phyloP scores from a whole-genome alignment of 2,113 vertebrate species.

The Symphodus melops region DNA sequence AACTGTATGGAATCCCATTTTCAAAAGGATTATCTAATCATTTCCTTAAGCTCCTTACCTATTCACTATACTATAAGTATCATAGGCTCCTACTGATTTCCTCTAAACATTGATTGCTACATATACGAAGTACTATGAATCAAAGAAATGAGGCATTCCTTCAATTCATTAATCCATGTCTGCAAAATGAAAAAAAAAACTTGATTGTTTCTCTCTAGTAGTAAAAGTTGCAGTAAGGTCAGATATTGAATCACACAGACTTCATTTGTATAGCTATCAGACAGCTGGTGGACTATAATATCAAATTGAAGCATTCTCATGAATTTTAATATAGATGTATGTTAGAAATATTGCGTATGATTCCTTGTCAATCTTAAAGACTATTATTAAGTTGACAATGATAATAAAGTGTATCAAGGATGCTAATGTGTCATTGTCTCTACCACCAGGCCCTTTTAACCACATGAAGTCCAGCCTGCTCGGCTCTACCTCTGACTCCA shows the following conservation, averaged over 20 bases:
- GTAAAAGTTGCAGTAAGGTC: too few relatives aligned
- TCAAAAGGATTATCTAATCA: too few relatives aligned
- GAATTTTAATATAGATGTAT: not conserved
- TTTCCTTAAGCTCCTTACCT: too few relatives aligned
- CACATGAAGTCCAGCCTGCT: slow-evolving; percentile 97
- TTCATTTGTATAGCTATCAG: not conserved
- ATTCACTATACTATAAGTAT: too few relatives aligned
- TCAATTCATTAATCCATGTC: too few relatives aligned
- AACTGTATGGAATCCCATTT: too few relatives aligned
- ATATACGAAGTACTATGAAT: too few relatives aligned
- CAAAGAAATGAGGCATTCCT: too few relatives aligned
- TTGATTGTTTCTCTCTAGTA: too few relatives aligned
- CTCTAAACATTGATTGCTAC: too few relatives aligned
- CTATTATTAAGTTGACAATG: not conserved
- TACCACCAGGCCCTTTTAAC: slow-evolving; percentile 91
- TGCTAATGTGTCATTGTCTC: slow-evolving; percentile 22
- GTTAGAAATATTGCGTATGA: not conserved
- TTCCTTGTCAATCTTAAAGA: not conserved
- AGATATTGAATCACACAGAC: not conserved
- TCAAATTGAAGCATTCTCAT: not conserved
- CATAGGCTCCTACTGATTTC: too few relatives aligned
- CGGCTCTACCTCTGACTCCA: slow-evolving; percentile 97
- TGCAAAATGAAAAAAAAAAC: too few relatives aligned
- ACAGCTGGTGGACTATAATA: not conserved
- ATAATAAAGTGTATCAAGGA: not conserved